Base-by-base conservation (phyloP, 2,888 invertebrate species). In the Myopa tessellatipennis region DNA sequence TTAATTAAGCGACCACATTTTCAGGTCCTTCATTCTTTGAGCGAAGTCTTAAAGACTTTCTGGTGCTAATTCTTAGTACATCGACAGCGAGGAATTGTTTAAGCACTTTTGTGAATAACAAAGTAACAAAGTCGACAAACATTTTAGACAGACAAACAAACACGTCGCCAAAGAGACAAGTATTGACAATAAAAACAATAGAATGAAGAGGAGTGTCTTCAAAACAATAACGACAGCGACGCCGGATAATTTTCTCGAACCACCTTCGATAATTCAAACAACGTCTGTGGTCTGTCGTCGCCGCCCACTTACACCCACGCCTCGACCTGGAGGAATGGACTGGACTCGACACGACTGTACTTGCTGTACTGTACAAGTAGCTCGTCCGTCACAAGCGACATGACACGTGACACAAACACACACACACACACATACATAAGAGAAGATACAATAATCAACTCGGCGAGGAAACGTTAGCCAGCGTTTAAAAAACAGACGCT, bases 391-490 rank as follows among this genome's bases (percentile, higher is more conserved):
- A 63, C 73, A 8, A 45, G 45, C 45, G 60, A 26, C 58, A 75
- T 75, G 75, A 69, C 75, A 75, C 69, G 75, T 75, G 75, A 75
- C 75, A 75, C 45, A 58, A 38, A 36, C 52, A 16, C 10, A 36
- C 34, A 70, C 60, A 14, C 50, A 50, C 10, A 50, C 50, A 8
- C 10, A 61, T 0, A 8, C 10, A 61, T 0, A 26, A 61, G 10
- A 26, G 26, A 4, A 3, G 61, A 61, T 2, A 26, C 18, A 3
- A 7, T 60, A 12, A 60, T 8, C 18, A 1, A 60, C 60, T 8
- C 16, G 12, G 16, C 18, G 60, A 18, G 12, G 5, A 60, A 60
- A 60, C 60, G 16, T 18, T 61, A n/a, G 10, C 7, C 61, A 26
- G 14, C 65, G 12, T 65, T 14, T 65, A 34, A 65, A 38, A 61